These are phyloP conservation scores for Crotalus helleri DNA, from an alignment of 2,113 vertebrate genomes.

Conservation along the genomic window DNA sequence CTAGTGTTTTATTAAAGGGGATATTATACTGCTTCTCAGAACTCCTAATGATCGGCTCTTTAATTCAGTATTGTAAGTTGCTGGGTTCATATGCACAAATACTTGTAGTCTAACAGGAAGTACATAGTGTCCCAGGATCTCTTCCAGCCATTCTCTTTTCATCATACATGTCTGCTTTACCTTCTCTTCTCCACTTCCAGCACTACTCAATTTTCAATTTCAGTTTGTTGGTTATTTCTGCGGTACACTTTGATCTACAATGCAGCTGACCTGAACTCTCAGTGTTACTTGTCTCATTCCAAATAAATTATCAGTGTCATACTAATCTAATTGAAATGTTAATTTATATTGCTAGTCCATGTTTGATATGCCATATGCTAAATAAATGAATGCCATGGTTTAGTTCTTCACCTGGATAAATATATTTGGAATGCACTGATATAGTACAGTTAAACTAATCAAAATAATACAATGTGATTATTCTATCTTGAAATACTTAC, in stretches of 20 bases:
- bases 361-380: not conserved
- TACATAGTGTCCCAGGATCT: not conserved
- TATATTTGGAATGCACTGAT: not conserved
- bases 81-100: conserved; percentile 36
- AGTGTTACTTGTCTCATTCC: not conserved
- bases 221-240: not conserved
- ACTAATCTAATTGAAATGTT: not conserved
- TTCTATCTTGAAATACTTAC: not conserved
- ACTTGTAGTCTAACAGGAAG: conserved; percentile 13
- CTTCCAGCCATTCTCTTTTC: not conserved
- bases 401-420: not conserved
- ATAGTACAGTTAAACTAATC: not conserved
- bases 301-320: not conserved
- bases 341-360: not conserved
- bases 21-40: conserved; percentile 49
- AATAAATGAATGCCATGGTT: not conserved
- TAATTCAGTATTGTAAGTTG: conserved; percentile 46
- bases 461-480: not conserved
- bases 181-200: not conserved
- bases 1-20: conserved; percentile 57
- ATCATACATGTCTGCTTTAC: not conserved
- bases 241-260: not conserved
- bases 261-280: not conserved
- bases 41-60: conserved; percentile 55
- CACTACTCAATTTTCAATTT: not conserved